phyloP scores from a whole-genome alignment of 2,113 vertebrate species.

The Diphyllodes magnificus region DNA sequence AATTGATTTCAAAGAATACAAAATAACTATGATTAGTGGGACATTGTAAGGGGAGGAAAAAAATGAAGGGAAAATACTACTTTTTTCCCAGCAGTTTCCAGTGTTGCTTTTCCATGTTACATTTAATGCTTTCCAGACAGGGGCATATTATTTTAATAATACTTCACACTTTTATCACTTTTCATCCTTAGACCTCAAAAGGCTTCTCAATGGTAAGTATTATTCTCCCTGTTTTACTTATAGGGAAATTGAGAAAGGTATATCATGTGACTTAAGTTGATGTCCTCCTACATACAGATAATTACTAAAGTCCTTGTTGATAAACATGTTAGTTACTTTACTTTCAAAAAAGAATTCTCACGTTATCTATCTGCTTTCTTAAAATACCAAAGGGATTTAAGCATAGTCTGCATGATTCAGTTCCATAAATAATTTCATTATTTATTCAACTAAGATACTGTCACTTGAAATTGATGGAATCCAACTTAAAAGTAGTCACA shows the following conservation, averaged over 20 bases:
- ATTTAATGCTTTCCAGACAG: neutral
- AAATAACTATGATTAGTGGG: neutral
- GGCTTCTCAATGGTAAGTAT: conserved; percentile 38
- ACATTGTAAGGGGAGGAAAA: neutral
- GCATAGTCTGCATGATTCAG: neutral
- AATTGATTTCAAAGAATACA: neutral
- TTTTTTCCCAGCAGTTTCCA: neutral
- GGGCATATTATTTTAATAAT: conserved; percentile 25
- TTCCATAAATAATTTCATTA: neutral
- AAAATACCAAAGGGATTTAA: neutral
- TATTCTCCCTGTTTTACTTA: conserved; percentile 2
- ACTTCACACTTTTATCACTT: neutral
- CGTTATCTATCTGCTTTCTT: neutral
- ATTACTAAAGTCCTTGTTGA: neutral
- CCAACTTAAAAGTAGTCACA: neutral
- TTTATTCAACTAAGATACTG: neutral
- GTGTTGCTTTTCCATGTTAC: neutral
- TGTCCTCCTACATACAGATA: neutral
- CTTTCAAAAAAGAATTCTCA: neutral
- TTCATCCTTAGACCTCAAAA: conserved; percentile 50
- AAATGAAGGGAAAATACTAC: rapidly evolving
- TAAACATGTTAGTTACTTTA: neutral
- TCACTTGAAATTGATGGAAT: neutral
- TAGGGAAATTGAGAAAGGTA: neutral
- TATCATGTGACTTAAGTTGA: neutral